Base-by-base conservation (phyloP, 1,140 invertebrate species). In the Atta cephalotes region DNA sequence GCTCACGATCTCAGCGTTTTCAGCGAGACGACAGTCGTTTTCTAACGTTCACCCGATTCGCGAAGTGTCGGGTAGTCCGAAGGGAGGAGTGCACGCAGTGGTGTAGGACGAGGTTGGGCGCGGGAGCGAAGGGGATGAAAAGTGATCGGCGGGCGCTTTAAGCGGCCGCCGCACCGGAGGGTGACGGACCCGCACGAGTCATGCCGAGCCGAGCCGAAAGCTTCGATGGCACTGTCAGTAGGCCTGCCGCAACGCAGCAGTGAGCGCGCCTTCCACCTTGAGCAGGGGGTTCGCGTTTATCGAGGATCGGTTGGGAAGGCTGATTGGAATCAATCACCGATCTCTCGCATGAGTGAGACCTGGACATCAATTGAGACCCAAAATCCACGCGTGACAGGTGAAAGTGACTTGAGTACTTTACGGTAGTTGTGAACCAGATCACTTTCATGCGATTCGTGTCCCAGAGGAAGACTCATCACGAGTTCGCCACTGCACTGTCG, bases 231-330 rank as follows among this genome's bases (percentile, higher is more conserved):
- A 87, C 89, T 87, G 88, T 93, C 93, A 94, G 93, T 94, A 91
- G 93, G 92, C 91, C 91, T 93, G 93, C 91, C 92, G 93, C 93
- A 92, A 91, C 93, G 93, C 93, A 93, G 93, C 93, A 93, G 93
- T 91, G 86, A 92, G 90, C 91, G 90, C 92, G 91, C 89, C 88
- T 91, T 91, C 86, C n/a, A 81, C 49, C 62, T 63, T 60, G 45
- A 28, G 71, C 14, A 25, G 28, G 65, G 65, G 90, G 80, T 71
- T 62, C 78, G 88, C 79, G 56, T 35, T 25, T 28, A 56, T 7
- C n/a, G n/a, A 10, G 49, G 65, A 84, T 78, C 66, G 56, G 56
- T 12, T 31, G 58, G 7, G 9, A 39, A 14, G 10, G 9, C 7
- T 14, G 58, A 76, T 60, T 14, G 39, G 39, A 58, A 45, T 51